Conservation (phyloP, 2,113 vertebrate species). For the Otocyon megalotis region DNA sequence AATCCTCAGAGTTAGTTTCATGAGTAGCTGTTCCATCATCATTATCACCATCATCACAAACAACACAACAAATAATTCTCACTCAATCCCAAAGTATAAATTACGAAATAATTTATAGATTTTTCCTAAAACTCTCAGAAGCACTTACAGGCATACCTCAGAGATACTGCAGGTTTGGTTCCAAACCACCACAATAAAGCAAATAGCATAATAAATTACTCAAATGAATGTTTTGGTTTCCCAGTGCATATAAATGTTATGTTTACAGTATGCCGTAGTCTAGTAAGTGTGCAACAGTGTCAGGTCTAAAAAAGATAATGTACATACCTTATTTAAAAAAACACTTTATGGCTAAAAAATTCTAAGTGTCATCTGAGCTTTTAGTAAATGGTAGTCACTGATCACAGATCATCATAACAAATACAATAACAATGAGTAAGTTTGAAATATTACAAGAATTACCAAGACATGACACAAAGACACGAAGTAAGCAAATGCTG, state of each 20-base stretch:
- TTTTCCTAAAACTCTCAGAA: constrained; percentile 30
- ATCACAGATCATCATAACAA: neutral
- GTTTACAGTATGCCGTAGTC: neutral
- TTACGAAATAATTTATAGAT: neutral
- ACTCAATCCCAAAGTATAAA: neutral
- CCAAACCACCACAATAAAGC: neutral
- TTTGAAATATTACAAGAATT: neutral
- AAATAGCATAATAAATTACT: neutral
- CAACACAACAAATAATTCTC: neutral
- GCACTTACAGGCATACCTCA: neutral
- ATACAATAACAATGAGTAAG: neutral
- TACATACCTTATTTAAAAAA: neutral
- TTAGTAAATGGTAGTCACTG: neutral
- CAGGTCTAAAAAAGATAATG: neutral
- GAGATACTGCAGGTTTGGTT: neutral
- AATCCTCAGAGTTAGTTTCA: neutral
- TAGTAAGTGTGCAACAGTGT: neutral
- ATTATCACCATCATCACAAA: neutral
- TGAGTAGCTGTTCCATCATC: neutral
- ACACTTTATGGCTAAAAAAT: neutral
- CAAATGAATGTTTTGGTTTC: neutral
- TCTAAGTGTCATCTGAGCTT: neutral
- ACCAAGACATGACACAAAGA: neutral
- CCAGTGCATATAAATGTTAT: neutral
- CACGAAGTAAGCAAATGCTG: neutral